These are phyloP conservation scores for Bombus sibiricus DNA, from an alignment of 1,140 invertebrate species.

Conservation along the genomic window DNA sequence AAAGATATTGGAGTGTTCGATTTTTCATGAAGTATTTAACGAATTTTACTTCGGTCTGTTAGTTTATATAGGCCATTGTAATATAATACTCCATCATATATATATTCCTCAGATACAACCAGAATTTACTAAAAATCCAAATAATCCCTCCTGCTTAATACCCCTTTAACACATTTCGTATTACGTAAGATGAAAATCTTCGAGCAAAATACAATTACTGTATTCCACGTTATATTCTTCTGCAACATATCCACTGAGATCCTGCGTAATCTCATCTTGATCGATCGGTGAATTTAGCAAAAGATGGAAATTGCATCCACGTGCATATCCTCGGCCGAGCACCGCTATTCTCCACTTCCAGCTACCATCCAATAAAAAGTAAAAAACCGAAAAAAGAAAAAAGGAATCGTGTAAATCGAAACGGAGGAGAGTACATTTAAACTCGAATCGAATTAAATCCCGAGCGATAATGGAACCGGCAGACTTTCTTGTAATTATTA, in stretches of 20 bases:
- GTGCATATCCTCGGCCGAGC: no score
- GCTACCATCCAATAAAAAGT: background rate
- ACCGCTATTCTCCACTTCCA: no score
- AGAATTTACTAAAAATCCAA: background rate
- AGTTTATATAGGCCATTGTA: no score
- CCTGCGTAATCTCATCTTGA: background rate
- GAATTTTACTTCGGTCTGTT: no score
- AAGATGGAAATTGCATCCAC: background rate
- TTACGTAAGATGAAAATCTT: background rate
- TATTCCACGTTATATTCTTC: background rate
- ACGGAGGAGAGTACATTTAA: background rate
- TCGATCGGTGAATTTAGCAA: background rate
- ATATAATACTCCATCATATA: no score
- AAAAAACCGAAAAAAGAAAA: background rate
- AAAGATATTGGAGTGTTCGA: no score
- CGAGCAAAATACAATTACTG: background rate
- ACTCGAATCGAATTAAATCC: slow-evolving; percentile 15
- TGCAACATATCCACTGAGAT: background rate
- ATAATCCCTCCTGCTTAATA: background rate
- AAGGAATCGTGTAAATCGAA: background rate
- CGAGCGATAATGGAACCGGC: slow-evolving; percentile 6
- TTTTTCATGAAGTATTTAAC: no score
- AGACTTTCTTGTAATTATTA: slow-evolving; percentile 23
- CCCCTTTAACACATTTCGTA: no score
- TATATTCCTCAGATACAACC: background rate